Base-by-base conservation (phyloP, 2,888 invertebrate genomes). In the Dynastes maya region DNA sequence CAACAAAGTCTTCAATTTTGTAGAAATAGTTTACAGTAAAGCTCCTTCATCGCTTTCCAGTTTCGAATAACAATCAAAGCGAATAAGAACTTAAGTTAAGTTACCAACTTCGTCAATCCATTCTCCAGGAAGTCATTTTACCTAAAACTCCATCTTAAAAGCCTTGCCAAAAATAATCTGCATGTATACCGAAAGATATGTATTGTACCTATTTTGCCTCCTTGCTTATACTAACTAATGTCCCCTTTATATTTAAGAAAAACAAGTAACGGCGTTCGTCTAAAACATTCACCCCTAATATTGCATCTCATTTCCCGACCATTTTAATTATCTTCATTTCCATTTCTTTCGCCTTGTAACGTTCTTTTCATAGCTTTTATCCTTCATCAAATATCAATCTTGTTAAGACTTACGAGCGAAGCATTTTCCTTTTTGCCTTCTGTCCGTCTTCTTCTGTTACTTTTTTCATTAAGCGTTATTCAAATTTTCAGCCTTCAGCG, bases 281-380 rank as follows among this genome's bases (percentile, higher is more conserved):
- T 27, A 13, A 51, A 58, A 22, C 13, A 61, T 74, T 74, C 58
- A 61, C 58, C 61, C 72, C 61, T 61, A 29, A 55, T 61, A 27
- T 45, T 45, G 58, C 81, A 65, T 70, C 74, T 78, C 81, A 79
- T 83, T 81, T 82, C 82, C 82, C 77, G 80, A 82, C 84, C 83
- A 83, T 86, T 86, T 86, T 85, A 86, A 86, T 86, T 86, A 86
- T 86, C 83, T 84, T 85, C 85, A 86, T 86, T 86, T 86, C 85
- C 86, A 86, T 84, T 86, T 83, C 85, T 85, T 83, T 85, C 83
- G 82, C 83, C 81, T 81, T 79, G 83, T 82, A 83, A 82, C 84
- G 84, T 82, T 85, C 85, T 83, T 85, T 85, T 85, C 83, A 82
- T 84, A 84, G 86, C 86, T 86, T 86, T 86, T 85, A 85, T 85